These are phyloP conservation scores for Astropecten irregularis DNA, from an alignment of 53 echinoderm and acorn worm species.

Conservation along the genomic window DNA sequence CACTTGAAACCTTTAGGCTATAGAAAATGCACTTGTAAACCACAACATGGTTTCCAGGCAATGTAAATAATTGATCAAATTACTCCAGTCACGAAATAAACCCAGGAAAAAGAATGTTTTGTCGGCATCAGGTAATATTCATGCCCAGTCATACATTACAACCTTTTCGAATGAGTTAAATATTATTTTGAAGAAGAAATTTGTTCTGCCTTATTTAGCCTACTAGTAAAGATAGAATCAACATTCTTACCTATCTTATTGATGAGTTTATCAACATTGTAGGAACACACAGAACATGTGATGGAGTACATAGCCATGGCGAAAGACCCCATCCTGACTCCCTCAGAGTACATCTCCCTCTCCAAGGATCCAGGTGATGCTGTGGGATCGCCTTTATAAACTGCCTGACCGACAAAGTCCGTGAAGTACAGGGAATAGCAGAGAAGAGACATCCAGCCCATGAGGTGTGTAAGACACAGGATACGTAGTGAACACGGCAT, in stretches of 20 bases:
- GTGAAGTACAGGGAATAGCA: conserved; percentile 99
- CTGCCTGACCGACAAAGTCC: conserved; percentile 91
- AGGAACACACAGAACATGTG: conserved; percentile 85
- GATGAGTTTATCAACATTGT: conserved; percentile 77
- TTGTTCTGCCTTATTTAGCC: no score
- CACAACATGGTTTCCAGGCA: no score
- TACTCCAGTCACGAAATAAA: no score
- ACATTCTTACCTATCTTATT: conserved; percentile 74
- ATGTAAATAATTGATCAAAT: no score
- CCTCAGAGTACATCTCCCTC: conserved; percentile 69
- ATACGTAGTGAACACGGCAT: conserved; percentile 93
- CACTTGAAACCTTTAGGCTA: no score
- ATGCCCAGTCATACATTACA: no score
- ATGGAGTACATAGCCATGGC: conserved; percentile 96
- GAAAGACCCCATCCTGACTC: conserved; percentile 89
- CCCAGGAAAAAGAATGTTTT: no score
- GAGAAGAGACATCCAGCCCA: conserved; percentile 98
- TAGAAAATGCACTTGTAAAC: no score
- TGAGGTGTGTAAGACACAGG: conserved; percentile 92
- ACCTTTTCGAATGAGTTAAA: no score
- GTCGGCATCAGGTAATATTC: no score
- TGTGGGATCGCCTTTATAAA: conserved; percentile 86
- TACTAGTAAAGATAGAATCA: no score
- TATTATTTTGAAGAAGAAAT: no score
- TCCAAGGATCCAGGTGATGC: conserved; percentile 76